Conservation (phyloP, 2,797 vertebrate species). For the Siniperca obscura region DNA sequence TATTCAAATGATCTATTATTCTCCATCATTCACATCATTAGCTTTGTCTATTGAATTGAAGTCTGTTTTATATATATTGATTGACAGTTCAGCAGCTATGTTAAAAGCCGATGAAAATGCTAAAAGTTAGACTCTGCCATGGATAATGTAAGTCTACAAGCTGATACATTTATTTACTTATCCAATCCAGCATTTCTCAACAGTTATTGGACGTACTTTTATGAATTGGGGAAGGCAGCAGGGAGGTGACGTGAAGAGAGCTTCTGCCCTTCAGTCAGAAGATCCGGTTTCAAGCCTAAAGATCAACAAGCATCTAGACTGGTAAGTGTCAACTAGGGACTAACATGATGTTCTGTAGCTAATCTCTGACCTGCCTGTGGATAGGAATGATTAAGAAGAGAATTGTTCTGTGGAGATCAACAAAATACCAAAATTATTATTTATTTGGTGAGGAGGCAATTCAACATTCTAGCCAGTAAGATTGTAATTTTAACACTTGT, state of each 20-base stretch:
- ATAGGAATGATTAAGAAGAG: not conserved
- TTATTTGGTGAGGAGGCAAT: not conserved
- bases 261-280: not conserved
- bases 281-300: not conserved
- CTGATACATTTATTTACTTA: not conserved
- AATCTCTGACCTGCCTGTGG: not conserved
- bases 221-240: not conserved
- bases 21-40: not conserved
- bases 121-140: not conserved
- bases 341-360: not conserved
- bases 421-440: not conserved
- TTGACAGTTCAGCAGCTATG: not conserved
- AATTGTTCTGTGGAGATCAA: not conserved
- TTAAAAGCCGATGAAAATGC: not conserved
- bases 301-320: conserved; percentile 1
- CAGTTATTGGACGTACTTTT: not conserved
- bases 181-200: conserved; percentile 6
- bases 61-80: not conserved
- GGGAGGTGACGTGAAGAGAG: not conserved
- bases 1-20: not conserved
- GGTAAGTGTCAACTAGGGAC: not conserved
- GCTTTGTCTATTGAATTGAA: not conserved
- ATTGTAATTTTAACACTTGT: not conserved
- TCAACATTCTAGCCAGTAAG: not conserved
- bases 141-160: not conserved